These are phyloP conservation scores for Amyelois transitella DNA, from an alignment of 1,140 invertebrate genomes.

Conservation along the genomic window DNA sequence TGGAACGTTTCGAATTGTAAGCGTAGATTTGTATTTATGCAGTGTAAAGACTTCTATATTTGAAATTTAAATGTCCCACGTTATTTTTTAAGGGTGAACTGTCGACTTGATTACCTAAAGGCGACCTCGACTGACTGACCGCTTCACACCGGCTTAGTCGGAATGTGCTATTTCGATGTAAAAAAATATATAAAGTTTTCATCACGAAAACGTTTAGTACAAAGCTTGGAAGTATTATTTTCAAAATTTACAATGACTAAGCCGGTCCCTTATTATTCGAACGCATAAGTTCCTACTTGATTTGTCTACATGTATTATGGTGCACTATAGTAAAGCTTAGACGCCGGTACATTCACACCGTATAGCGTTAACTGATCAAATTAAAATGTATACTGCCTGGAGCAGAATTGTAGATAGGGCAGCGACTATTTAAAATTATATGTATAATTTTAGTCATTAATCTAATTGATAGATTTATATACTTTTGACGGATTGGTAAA, in stretches of 20 bases:
- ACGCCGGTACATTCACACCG: neutral
- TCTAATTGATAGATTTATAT: neutral
- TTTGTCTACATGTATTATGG: neutral
- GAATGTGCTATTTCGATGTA: neutral
- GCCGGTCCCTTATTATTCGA: neutral
- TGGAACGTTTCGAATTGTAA: constrained; percentile 7
- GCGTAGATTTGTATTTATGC: neutral
- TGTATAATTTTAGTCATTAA: constrained; percentile 11
- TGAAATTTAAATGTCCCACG: neutral
- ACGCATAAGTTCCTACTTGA: neutral
- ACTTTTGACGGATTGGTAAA: neutral
- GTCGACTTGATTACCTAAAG: neutral
- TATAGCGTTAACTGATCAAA: constrained; percentile 2
- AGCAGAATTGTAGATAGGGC: constrained; percentile 23
- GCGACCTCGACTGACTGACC: neutral
- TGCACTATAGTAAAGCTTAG: neutral
- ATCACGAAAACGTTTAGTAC: constrained; percentile 1
- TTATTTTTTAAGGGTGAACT: neutral
- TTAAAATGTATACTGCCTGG: constrained; percentile 8
- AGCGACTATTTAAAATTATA: constrained; percentile 8
- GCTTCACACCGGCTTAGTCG: neutral
- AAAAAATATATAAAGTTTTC: neutral
- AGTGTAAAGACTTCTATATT: neutral
- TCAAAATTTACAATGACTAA: neutral
- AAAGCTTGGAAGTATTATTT: constrained; percentile 5